phyloP scores from a whole-genome alignment of 2,113 vertebrate species.

The Acanthochromis polyacanthus region DNA sequence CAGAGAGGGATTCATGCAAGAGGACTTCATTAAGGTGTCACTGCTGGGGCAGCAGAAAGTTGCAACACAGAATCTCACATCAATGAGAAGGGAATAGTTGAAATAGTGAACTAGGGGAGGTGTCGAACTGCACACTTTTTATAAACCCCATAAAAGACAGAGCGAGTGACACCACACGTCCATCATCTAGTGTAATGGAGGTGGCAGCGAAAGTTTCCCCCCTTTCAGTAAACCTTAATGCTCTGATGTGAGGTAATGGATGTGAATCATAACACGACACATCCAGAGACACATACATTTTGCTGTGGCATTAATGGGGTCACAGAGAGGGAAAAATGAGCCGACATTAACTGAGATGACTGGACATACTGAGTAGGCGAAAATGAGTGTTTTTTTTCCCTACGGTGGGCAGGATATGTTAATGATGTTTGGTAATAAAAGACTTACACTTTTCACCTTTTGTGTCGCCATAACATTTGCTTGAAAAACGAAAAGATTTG shows the following conservation, averaged over 20 bases:
- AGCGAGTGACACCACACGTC: not conserved
- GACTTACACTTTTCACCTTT: conserved; percentile 17
- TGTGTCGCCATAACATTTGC: not conserved
- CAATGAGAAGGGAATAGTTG: not conserved
- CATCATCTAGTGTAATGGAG: not conserved
- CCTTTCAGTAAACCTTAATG: conserved; percentile 7
- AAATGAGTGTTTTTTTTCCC: conserved; percentile 15
- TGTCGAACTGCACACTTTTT: not conserved
- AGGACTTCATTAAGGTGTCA: conserved; percentile 48
- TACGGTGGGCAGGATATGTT: not conserved
- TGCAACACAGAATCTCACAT: not conserved
- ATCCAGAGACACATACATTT: not conserved
- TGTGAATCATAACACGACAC: conserved; percentile 24
- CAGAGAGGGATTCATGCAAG: not conserved
- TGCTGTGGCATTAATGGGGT: conserved; percentile 46
- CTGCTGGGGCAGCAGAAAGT: not conserved
- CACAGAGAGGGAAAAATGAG: conserved; percentile 29
- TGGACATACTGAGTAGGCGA: conserved; percentile 10
- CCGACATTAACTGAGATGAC: conserved; percentile 17
- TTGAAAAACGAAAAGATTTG: not conserved
- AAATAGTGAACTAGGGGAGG: too few relatives aligned
- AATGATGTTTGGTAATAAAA: not conserved
- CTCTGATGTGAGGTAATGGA: conserved; percentile 72
- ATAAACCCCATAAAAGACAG: conserved; percentile 18
- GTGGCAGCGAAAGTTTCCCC: conserved; percentile 6